Conservation (phyloP, 2,113 vertebrate genomes). For the Todiramphus chloris region DNA sequence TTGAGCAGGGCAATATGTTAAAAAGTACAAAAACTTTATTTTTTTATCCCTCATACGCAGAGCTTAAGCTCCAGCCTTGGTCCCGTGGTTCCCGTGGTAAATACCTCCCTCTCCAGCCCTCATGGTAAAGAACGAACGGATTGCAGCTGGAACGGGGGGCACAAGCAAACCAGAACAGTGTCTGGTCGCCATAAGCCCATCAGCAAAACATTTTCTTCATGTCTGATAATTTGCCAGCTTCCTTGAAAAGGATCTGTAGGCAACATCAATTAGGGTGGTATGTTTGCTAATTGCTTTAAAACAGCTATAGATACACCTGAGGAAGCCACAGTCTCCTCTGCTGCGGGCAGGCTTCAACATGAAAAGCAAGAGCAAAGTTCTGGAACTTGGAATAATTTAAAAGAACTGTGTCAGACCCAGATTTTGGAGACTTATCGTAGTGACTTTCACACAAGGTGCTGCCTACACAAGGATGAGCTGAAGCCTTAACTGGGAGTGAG, state of each 20-base stretch:
- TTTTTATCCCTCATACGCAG: not conserved
- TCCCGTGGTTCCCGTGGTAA: not conserved
- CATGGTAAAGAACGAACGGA: fast-evolving
- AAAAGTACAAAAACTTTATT: not conserved
- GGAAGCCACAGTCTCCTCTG: not conserved
- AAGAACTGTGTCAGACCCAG: not conserved
- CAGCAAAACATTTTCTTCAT: not conserved
- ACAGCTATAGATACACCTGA: not conserved
- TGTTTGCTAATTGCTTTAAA: not conserved
- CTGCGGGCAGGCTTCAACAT: not conserved
- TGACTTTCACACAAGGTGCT: not conserved
- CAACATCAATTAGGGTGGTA: not conserved
- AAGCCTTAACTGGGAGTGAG: not conserved
- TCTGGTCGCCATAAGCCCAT: not conserved
- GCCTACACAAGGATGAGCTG: not conserved
- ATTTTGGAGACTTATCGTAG: not conserved
- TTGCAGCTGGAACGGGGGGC: not conserved
- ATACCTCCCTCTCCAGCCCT: too few species aligned
- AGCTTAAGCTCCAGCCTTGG: not conserved
- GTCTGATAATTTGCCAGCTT: not conserved
- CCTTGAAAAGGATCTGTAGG: not conserved
- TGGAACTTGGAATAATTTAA: not conserved
- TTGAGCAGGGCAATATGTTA: not conserved
- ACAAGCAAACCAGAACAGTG: not conserved
- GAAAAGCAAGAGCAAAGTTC: not conserved